These are phyloP conservation scores for Agrochola lota DNA, from an alignment of 2,888 invertebrate species.

Conservation along the genomic window DNA sequence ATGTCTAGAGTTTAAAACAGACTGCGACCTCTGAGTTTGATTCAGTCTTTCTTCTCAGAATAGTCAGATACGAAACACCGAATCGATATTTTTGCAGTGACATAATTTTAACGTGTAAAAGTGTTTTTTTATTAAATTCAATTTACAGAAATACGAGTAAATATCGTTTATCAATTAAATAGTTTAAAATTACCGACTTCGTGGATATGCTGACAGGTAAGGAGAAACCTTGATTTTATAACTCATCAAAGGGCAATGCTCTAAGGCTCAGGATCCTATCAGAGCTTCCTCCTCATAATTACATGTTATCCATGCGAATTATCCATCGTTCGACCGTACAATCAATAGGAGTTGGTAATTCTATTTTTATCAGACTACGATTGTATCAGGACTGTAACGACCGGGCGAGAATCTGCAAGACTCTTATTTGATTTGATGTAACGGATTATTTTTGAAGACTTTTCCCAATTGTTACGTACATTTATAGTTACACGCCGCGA, in stretches of 20 bases:
- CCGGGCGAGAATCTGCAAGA: not conserved
- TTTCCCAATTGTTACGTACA: not conserved
- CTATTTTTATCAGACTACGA: conserved; percentile 31
- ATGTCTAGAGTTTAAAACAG: too few species aligned
- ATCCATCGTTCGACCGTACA: conserved; percentile 53
- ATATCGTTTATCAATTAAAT: not conserved
- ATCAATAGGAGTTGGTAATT: conserved; percentile 48
- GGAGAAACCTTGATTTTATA: conserved; percentile 11
- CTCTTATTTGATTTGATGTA: conserved; percentile 16
- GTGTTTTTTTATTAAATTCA: not conserved
- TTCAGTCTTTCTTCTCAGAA: too few species aligned
- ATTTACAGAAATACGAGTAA: not conserved
- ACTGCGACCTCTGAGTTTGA: too few species aligned
- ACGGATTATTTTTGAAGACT: not conserved
- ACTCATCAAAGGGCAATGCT: conserved; percentile 28
- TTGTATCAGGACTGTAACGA: conserved; percentile 33
- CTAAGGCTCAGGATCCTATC: conserved; percentile 23
- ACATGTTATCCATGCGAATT: conserved; percentile 57
- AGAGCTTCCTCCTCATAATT: conserved; percentile 56
- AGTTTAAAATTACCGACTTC: too few species aligned
- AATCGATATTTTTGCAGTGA: too few species aligned
- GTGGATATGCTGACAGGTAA: not conserved
- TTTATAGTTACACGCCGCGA: not conserved
- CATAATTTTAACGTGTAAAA: too few species aligned
- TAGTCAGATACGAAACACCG: too few species aligned